phyloP scores from a whole-genome alignment of 1,140 invertebrate species.

The Leptinotarsa undecemlineata region DNA sequence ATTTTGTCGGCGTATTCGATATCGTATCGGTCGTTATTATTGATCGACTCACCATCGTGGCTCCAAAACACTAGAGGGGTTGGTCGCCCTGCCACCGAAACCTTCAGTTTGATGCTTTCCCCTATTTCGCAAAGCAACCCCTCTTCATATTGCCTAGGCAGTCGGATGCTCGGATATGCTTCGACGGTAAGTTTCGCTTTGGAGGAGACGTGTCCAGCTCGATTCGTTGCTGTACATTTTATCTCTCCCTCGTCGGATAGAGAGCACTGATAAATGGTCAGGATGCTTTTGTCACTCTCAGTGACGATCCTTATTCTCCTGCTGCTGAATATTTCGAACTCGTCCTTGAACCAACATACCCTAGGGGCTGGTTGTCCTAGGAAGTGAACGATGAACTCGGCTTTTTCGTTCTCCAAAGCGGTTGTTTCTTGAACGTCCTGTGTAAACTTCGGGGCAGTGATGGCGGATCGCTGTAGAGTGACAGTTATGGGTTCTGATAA shows the following conservation, averaged over 20 bases:
- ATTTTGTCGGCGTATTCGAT: slow-evolving; percentile 71
- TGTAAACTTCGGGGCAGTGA: slow-evolving; percentile 70
- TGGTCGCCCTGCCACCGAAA: slow-evolving; percentile 84
- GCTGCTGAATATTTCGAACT: slow-evolving; percentile 82
- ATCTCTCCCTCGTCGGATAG: slow-evolving; percentile 84
- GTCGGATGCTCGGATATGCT: slow-evolving; percentile 77
- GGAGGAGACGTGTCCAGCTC: slow-evolving; percentile 76
- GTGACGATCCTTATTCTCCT: slow-evolving; percentile 76
- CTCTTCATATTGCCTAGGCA: slow-evolving; percentile 83
- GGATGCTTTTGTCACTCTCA: slow-evolving; percentile 74
- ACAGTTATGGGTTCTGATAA: slow-evolving; percentile 78
- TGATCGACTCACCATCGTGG: slow-evolving; percentile 78
- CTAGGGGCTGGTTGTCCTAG: slow-evolving; percentile 81
- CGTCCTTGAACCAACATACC: slow-evolving; percentile 92
- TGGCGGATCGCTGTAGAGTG: slow-evolving; percentile 68
- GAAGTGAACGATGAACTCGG: slow-evolving; percentile 81
- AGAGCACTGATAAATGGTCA: slow-evolving; percentile 80
- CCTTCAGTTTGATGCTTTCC: slow-evolving; percentile 41
- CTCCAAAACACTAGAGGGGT: slow-evolving; percentile 82
- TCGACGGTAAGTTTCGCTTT: slow-evolving; percentile 74
- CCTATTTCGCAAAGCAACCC: slow-evolving; percentile 56
- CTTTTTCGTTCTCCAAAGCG: slow-evolving; percentile 78
- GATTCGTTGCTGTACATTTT: slow-evolving; percentile 85
- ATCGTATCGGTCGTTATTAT: slow-evolving; percentile 66
- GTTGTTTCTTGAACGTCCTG: slow-evolving; percentile 67